Evolutionary conservation across 2,797 vertebrate genomes (phyloP).

Genomic region (Oreonectes daqikongensis): DNA sequence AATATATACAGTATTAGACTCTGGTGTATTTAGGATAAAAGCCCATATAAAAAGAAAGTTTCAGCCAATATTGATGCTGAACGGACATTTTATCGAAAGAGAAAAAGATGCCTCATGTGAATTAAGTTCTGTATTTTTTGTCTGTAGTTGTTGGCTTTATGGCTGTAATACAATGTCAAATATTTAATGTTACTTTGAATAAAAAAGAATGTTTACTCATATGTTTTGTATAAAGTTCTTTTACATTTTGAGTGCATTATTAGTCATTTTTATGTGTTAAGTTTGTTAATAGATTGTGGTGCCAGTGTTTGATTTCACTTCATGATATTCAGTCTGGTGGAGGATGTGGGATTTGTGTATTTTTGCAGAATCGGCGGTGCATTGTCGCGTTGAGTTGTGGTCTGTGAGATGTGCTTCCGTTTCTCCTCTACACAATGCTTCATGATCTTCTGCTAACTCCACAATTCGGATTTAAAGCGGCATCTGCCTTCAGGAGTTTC

Average conservation of each 20-base stretch:
- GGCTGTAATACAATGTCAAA: conserved; percentile 68
- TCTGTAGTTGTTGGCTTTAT: conserved; percentile 76
- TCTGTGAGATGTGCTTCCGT: conserved; percentile 36
- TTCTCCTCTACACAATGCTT: conserved; percentile 35
- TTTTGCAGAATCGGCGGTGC: conserved; percentile 22
- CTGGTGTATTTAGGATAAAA: conserved; percentile 61
- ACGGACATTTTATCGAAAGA: conserved; percentile 30
- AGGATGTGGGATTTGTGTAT: conserved; percentile 25
- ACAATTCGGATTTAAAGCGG: not conserved
- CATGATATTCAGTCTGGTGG: conserved; percentile 24
- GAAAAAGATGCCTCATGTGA: conserved; percentile 49
- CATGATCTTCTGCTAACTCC: not conserved
- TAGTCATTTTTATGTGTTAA: too few relatives aligned
- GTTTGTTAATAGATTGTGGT: not conserved
- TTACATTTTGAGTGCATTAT: too few relatives aligned
- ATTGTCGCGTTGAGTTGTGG: conserved; percentile 22
- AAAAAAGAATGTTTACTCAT: conserved; percentile 60
- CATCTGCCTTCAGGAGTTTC: not conserved
- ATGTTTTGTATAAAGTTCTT: not conserved
- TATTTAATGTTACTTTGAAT: conserved; percentile 70
- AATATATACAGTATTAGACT: conserved; percentile 62
- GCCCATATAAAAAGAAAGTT: conserved; percentile 55
- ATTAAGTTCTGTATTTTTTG: conserved; percentile 73
- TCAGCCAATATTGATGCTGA: conserved; percentile 43
- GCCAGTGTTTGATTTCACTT: too few relatives aligned